Evolutionary conservation across 2,797 vertebrate genomes (phyloP).

Genomic region (Iguana delicatissima): DNA sequence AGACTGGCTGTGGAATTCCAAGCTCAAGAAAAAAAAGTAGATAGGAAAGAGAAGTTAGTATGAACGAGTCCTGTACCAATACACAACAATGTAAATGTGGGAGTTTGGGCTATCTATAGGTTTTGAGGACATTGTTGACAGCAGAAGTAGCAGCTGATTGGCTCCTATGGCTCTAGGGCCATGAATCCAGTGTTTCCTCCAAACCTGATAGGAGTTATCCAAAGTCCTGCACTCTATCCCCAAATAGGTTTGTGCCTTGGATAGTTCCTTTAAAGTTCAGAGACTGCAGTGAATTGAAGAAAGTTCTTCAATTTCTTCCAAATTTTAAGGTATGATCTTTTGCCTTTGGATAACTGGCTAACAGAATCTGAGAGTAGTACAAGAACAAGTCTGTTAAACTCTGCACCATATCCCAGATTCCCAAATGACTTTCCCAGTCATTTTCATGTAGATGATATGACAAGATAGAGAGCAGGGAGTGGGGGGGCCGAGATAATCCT

Average conservation of each 20-base stretch:
- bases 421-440: not conserved
- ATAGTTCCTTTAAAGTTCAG: no score
- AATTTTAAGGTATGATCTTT: not conserved
- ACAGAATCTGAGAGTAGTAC: no score
- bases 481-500: not conserved
- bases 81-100: not conserved
- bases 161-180: no score
- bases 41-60: not conserved
- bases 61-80: not conserved
- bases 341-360: not conserved
- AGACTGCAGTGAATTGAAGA: not conserved
- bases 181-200: no score
- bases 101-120: not conserved
- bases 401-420: not conserved
- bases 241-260: no score
- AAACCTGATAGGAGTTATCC: no score
- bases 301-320: not conserved
- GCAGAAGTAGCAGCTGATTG: conserved; percentile 17
- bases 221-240: no score
- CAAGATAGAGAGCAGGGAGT: not conserved
- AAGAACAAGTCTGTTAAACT: no score
- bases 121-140: conserved; percentile 42
- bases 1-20: no score
- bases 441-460: not conserved
- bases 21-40: not conserved